Base-by-base conservation (phyloP, 2,113 vertebrate species). In the Glaucidium brasilianum region DNA sequence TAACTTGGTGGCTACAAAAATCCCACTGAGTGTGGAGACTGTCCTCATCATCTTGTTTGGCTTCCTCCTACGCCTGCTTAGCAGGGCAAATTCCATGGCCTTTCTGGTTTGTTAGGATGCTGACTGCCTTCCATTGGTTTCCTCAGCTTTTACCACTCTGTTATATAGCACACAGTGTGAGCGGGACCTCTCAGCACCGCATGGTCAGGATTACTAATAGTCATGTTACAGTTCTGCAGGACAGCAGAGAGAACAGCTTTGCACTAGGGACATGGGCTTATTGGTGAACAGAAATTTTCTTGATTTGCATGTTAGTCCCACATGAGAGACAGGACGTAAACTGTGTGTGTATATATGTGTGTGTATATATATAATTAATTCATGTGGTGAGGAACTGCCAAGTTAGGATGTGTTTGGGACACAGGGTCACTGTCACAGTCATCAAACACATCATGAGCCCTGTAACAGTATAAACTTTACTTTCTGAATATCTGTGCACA, bases 101-200 rank as follows among this genome's bases (percentile, higher is more conserved):
- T 47, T 66, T 7, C 75, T 85, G 85, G 37, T 76, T 85, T 96
- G 43, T 88, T 83, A 50, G 67, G 82, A 82, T 73, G 55, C 86
- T 67, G 91, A 45, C 37, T 93, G 90, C 77, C 75, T 93, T 68
- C 88, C 20, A 1, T 85, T 11, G 1, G 52, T 69, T 74, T 85
- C 45, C 69, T 84, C 50, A 50, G 89, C 89, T 94, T 94, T 96
- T 92, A 67, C 73, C 47, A 8, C 7, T 7, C 34, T 35, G 56
- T 96, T 93, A 93, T 10, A 89, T 79, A 96, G 85, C 59, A 64
- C 96, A 77, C 95, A 49, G 68, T 55, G 69, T 81, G 90, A 95
- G 68, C 20, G 43, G 52, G 67, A 93, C 92, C 78, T 94, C 92
- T 88, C 81, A 62, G 94, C 53, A 15, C 45, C 29, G 35, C 58